Evolutionary conservation across 2,888 invertebrate species (phyloP).

Genomic region (Tetragonula carbonaria): DNA sequence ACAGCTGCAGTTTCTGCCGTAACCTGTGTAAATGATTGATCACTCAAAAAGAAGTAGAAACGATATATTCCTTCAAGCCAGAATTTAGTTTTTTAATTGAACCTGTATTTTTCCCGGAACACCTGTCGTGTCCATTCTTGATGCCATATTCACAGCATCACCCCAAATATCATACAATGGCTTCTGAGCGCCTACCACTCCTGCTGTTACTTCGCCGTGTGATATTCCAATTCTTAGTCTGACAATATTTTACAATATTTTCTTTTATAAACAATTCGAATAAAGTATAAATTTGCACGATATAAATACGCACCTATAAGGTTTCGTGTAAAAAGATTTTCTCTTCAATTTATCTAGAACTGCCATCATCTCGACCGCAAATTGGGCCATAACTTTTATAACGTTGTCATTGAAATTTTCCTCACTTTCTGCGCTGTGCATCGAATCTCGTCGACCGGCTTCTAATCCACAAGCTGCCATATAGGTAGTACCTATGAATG

Average conservation of each 20-base stretch:
- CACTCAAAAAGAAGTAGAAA: neutral
- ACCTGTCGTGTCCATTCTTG: slow-evolving; percentile 97
- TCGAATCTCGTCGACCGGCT: slow-evolving; percentile 88
- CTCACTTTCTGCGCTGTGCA: slow-evolving; percentile 75
- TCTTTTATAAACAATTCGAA: neutral
- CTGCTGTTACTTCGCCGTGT: slow-evolving; percentile 95
- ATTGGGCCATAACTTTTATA: slow-evolving; percentile 88
- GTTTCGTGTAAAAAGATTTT: slow-evolving; percentile 84
- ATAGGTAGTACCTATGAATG: slow-evolving; percentile 90
- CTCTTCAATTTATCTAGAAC: slow-evolving; percentile 87
- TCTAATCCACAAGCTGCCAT: slow-evolving; percentile 98
- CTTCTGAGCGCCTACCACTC: slow-evolving; percentile 96
- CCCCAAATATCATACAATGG: slow-evolving; percentile 99
- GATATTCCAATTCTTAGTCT: slow-evolving; percentile 89
- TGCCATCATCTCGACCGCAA: slow-evolving; percentile 90
- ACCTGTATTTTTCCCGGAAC: slow-evolving; percentile 92
- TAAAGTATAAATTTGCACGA: neutral
- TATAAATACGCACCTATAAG: slow-evolving; percentile 75
- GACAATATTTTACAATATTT: neutral
- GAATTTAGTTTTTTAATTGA: slow-evolving; percentile 8
- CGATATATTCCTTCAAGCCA: neutral
- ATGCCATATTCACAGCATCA: slow-evolving; percentile 98
- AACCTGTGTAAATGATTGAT: slow-evolving; percentile 83
- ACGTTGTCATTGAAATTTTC: slow-evolving; percentile 79
- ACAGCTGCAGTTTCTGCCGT: slow-evolving; percentile 90